These are phyloP conservation scores for Schizothorax lantsangensis DNA, from an alignment of 2,797 vertebrate genomes.

Conservation along the genomic window DNA sequence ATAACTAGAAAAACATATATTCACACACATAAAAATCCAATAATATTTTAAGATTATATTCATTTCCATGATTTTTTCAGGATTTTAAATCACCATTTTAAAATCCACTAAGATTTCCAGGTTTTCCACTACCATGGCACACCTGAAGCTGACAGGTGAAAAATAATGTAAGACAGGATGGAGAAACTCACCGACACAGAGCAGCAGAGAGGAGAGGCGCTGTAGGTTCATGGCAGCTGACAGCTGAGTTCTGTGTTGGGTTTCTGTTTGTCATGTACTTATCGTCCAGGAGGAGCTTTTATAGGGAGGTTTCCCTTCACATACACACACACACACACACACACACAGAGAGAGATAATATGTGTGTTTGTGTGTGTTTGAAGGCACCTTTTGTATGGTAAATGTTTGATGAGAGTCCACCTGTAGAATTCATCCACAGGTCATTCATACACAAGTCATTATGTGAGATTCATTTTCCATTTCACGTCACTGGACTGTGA, in stretches of 20 bases:
- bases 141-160: not conserved
- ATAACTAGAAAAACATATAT: not conserved
- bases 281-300: slow-evolving; percentile 47
- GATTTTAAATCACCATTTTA: not conserved
- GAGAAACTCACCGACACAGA: slow-evolving; percentile 76
- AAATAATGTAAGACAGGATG: not conserved
- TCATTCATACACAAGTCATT: not conserved
- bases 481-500: slow-evolving; percentile 19
- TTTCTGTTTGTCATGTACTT: slow-evolving; percentile 42
- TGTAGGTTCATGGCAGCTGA: slow-evolving; percentile 78
- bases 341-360: not conserved
- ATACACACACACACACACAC: not conserved
- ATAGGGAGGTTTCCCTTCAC: slow-evolving; percentile 41
- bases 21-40: not conserved
- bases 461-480: slow-evolving; percentile 8
- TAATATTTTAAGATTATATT: not conserved
- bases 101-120: not conserved
- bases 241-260: slow-evolving; percentile 14
- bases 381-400: not conserved
- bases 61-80: not conserved
- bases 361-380: not conserved
- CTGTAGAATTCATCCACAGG: slow-evolving; percentile 8
- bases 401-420: slow-evolving; percentile 23
- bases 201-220: slow-evolving; percentile 74
- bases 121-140: not conserved